Percentiles rank a stretch among this genome's conserved stretches.
These are phyloP conservation scores for Zapus hudsonius DNA, from an alignment of 2,113 vertebrate genomes.

Conservation along the genomic window DNA sequence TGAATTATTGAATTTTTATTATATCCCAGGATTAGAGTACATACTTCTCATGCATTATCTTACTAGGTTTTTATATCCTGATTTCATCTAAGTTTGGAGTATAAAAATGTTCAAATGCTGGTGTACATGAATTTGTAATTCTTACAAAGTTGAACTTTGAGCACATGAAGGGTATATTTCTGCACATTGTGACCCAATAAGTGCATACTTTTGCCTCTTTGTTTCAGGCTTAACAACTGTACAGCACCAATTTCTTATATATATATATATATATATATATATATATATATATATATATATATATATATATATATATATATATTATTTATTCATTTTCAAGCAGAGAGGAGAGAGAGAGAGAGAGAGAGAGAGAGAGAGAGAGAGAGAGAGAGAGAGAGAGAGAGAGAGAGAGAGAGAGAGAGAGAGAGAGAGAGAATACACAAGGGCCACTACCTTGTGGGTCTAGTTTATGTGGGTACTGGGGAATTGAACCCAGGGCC, in stretches of 20 bases:
- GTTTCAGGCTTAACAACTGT: neutral
- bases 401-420: too few species aligned
- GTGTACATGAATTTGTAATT: neutral
- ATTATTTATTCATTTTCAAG: too few species aligned
- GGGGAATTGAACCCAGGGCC: too few species aligned
- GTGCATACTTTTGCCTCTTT: neutral
- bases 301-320: too few species aligned
- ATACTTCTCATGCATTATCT: neutral
- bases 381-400: too few species aligned
- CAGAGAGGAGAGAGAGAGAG: too few species aligned
- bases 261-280: too few species aligned
- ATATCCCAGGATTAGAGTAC: neutral
- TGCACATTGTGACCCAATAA: neutral
- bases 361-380: too few species aligned
- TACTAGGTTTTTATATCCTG: neutral
- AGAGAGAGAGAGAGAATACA: too few species aligned
- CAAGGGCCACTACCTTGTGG: too few species aligned
- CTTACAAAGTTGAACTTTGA: neutral
- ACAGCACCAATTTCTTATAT: neutral
- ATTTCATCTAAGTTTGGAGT: neutral
- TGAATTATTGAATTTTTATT: slow-evolving; percentile 12
- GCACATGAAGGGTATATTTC: neutral
- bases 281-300: too few species aligned
- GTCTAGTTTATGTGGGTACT: too few species aligned
- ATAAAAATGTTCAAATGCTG: neutral